Percentiles rank a stretch among this genome's conserved stretches.
Evolutionary conservation across 2,797 vertebrate species (phyloP).

Genomic region (Enteromius mattozi): DNA sequence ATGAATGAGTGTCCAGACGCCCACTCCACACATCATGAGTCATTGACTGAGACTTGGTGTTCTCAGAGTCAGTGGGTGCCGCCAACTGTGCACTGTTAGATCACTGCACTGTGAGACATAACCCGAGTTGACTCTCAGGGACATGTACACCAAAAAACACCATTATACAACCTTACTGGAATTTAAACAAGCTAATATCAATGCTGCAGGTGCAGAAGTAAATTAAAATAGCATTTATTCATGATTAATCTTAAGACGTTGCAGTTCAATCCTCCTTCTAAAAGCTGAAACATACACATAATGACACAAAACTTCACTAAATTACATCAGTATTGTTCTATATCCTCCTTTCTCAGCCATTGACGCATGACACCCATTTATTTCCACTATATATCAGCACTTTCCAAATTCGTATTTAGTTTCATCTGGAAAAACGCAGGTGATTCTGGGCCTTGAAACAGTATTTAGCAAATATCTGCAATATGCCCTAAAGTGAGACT

Average conservation of each 20-base stretch:
- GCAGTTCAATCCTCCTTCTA: neutral
- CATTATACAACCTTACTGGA: neutral
- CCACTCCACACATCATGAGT: conserved; percentile 65
- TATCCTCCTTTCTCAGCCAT: neutral
- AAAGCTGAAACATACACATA: neutral
- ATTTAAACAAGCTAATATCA: neutral
- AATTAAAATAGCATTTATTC: neutral
- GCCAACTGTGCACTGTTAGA: conserved; percentile 53
- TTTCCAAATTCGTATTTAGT: neutral
- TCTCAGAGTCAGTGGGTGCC: conserved; percentile 56
- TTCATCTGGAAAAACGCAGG: neutral
- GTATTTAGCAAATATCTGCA: conserved; percentile 31
- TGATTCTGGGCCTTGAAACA: conserved; percentile 7
- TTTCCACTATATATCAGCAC: neutral
- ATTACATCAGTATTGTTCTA: neutral
- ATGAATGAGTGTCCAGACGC: conserved; percentile 71
- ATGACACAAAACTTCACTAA: neutral
- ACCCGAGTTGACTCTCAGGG: conserved; percentile 21
- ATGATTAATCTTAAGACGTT: neutral
- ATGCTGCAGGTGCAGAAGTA: neutral
- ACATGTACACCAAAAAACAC: conserved; percentile 3
- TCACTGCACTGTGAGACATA: conserved; percentile 60
- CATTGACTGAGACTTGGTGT: conserved; percentile 63
- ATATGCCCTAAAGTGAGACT: conserved; percentile 15
- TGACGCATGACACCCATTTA: neutral